Evolutionary conservation across 2,797 vertebrate species (phyloP), one percentile per base, ranked within the genome.

Genomic region (Dallia pectoralis): DNA sequence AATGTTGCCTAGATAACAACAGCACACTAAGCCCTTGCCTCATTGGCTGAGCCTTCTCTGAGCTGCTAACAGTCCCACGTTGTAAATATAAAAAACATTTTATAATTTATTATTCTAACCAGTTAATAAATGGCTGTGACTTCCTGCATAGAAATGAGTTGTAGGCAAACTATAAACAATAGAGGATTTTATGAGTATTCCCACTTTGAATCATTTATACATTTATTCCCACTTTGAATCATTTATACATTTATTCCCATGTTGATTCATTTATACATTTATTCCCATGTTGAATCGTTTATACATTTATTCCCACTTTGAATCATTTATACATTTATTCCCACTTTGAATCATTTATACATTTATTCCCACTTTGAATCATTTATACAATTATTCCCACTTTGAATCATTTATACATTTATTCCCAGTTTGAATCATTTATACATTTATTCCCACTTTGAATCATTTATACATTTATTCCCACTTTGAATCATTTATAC

Each of bases 1-100:
- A 25, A 19, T 86, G 83, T 88, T 85, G 86, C 83, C 85, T 87
- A 85, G 88, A 86, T 87, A 86, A 87, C 86, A 86, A 81, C 71
- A 27, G 22, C 62, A 84, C 81, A 89, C 89, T 88, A 88, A 89
- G 89, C 80, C 74, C 84, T 82, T 84, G n/a, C 73, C 77, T 79
- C 78, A 76, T 89, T 86, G 2, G 72, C 88, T 78, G 89, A 82
- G 82, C 59, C 80, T 81, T 78, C 86, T 82, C 82, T 74, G 70
- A 67, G 33, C 16, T 25, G 81, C 88, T 86, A 88, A 85, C 78
- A 73, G 81, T 49, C 74, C 81, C 29, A 69, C 75, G 61, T 72
- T 77, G 78, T 82, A 87, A 87, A 83, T 30, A 88, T 79, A 85
- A 86, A 85, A 78, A 79, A 69, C 79, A 62, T 76, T 82, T 68